Percentiles rank a stretch among this genome's conserved stretches.
These are phyloP conservation scores for Dasypolia templi DNA, from an alignment of 2,888 invertebrate species.

Conservation along the genomic window DNA sequence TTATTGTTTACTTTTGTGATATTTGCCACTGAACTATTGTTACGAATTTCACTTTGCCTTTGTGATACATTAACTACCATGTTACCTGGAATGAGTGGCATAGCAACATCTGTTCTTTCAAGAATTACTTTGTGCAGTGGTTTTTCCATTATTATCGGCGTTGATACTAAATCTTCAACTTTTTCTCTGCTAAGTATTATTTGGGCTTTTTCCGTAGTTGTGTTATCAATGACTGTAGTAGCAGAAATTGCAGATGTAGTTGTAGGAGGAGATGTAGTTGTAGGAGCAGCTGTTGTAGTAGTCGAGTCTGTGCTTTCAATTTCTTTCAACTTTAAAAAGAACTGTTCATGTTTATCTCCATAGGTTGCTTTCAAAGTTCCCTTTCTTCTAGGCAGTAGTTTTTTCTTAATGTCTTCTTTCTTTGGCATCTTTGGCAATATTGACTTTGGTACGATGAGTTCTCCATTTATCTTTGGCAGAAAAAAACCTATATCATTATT, in stretches of 20 bases:
- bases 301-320: conserved; percentile 24
- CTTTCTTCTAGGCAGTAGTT: conserved; percentile 83
- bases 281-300: background rate
- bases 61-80: conserved; percentile 10
- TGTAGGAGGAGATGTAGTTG: background rate
- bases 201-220: conserved; percentile 20
- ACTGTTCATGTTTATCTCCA: conserved; percentile 86
- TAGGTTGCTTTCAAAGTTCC: conserved; percentile 89
- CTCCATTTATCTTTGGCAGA: conserved; percentile 75
- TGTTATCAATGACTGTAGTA: background rate
- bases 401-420: conserved; percentile 83
- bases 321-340: conserved; percentile 75
- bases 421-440: conserved; percentile 72
- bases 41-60: background rate
- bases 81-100: conserved; percentile 18
- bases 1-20: conserved; percentile 8
- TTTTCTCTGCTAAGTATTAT: conserved; percentile 21
- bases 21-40: conserved; percentile 22
- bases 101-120: conserved; percentile 22
- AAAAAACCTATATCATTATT: conserved; percentile 80
- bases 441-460: conserved; percentile 82
- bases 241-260: background rate
- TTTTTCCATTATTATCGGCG: conserved; percentile 9
- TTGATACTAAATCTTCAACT: conserved; percentile 1
- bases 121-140: conserved; percentile 34